Base-by-base conservation (phyloP, 2,113 vertebrate genomes). In the Copsychus sechellarum region DNA sequence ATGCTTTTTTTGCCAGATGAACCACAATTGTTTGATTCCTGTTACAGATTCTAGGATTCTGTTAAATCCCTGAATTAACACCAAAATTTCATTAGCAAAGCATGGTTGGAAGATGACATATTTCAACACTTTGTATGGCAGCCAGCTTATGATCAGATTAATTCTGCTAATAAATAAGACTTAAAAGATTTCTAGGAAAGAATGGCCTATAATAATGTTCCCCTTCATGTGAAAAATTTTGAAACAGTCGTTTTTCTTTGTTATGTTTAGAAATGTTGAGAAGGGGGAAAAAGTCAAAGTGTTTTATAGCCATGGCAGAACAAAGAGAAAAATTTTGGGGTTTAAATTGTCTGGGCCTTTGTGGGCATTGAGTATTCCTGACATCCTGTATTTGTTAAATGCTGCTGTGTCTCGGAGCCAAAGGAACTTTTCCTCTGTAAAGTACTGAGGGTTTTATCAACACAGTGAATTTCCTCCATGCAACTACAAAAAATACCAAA, bases 81-180 rank as follows among this genome's bases (percentile, higher is more conserved):
- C 95, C 96, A 97, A 95, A 95, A 95, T 96, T 97, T 97, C 96
- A 97, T 98, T 97, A 97, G 96, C 89, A 96, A 96, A 97, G 91
- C 96, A 91, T 95, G 96, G 90, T 95, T 95, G 93, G 95, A 93
- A 97, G 96, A 96, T 93, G 96, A 92, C 94, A 84, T 90, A 90
- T 97, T 97, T 97, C 97, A 96, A 80, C 94, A 92, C 96, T 97
- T 95, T 92, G 96, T 93, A 51, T 96, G 95, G 94, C 95, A 95
- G 94, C 97, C 96, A 97, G 95, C 88, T 97, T 96, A 92, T 93
- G 95, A 97, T 96, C 96, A 96, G 97, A 98, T 98, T 97, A 95
- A 97, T 95, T 95, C 96, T 94, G 93, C 97, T 97, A 97, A 98
- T 97, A 98, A 98, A 97, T 96, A 96, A 96, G 90, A 94, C 96